A percentile compares a stretch with the other conserved stretches of the same genome.
These are phyloP conservation scores for Porites lutea DNA, from an alignment of 64 coral and sea anemone genomes.

Conservation along the genomic window DNA sequence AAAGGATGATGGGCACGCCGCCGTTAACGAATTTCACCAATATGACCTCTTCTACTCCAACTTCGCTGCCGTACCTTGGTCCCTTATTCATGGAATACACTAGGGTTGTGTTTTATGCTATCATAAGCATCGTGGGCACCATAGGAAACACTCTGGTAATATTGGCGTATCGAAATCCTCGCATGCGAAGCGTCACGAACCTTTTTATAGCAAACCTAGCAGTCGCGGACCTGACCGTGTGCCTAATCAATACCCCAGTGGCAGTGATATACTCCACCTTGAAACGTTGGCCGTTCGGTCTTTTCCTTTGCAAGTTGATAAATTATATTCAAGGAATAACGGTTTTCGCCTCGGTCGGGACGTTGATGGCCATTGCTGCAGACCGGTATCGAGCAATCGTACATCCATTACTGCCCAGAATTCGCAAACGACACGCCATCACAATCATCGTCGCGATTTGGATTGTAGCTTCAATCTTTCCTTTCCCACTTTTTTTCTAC, in stretches of 20 bases:
- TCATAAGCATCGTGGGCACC: conserved; percentile 38
- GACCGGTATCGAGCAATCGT: conserved; percentile 85
- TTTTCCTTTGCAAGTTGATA: conserved; percentile 74
- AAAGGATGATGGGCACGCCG: background rate
- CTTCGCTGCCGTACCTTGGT: background rate
- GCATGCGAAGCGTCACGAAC: conserved; percentile 92
- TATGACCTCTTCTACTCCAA: conserved; percentile 24
- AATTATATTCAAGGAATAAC: conserved; percentile 74
- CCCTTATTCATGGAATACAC: background rate
- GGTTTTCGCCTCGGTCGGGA: conserved; percentile 70
- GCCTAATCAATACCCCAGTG: conserved; percentile 76
- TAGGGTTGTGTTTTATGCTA: conserved; percentile 10
- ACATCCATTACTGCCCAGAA: conserved; percentile 76
- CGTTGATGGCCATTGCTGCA: conserved; percentile 79
- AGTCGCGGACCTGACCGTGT: conserved; percentile 83
- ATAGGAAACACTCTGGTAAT: conserved; percentile 78
- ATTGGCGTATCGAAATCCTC: conserved; percentile 80
- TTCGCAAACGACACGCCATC: conserved; percentile 75
- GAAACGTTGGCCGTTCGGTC: conserved; percentile 74
- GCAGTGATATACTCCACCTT: conserved; percentile 52
- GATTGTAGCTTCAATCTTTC: conserved; percentile 58
- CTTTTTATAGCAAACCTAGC: conserved; percentile 91
- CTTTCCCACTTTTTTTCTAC: conserved; percentile 53
- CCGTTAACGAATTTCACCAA: conserved; percentile 29
- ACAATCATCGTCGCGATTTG: conserved; percentile 75